phyloP scores from a whole-genome alignment of 2,888 invertebrate genomes.

The Antitype chi region DNA sequence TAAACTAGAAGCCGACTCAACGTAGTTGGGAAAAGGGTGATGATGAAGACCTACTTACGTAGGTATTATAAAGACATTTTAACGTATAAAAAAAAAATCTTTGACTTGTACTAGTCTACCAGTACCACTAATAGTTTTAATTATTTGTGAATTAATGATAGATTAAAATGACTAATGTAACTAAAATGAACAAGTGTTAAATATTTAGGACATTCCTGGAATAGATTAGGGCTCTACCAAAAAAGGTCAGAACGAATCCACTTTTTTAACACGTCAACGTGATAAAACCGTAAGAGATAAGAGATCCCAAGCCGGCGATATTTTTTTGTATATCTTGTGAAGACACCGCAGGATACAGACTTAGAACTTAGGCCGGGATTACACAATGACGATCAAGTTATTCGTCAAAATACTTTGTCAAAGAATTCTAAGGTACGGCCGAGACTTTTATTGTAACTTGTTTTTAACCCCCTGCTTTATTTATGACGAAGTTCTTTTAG shows the following conservation, averaged over 20 bases:
- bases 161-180: not conserved
- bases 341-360: slow-evolving; percentile 27
- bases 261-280: slow-evolving; percentile 30
- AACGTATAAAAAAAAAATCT: no score
- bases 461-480: slow-evolving; percentile 45
- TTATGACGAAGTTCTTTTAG: slow-evolving; percentile 18
- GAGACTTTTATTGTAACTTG: slow-evolving; percentile 27
- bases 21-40: no score
- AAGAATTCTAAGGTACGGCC: slow-evolving; percentile 31
- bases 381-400: slow-evolving; percentile 36
- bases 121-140: not conserved
- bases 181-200: not conserved
- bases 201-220: slow-evolving; percentile 14
- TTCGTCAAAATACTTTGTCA: slow-evolving; percentile 43
- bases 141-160: not conserved
- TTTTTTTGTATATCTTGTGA: slow-evolving; percentile 35
- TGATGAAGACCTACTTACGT: not conserved
- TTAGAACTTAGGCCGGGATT: slow-evolving; percentile 15
- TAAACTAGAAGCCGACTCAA: not conserved
- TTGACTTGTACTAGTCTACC: no score
- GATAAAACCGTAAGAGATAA: slow-evolving; percentile 44
- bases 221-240: slow-evolving; percentile 25
- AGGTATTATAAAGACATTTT: not conserved
- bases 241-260: slow-evolving; percentile 13
- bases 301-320: slow-evolving; percentile 32